Conservation (phyloP, 1,140 invertebrate genomes). For the Pentalonia nigronervosa region DNA sequence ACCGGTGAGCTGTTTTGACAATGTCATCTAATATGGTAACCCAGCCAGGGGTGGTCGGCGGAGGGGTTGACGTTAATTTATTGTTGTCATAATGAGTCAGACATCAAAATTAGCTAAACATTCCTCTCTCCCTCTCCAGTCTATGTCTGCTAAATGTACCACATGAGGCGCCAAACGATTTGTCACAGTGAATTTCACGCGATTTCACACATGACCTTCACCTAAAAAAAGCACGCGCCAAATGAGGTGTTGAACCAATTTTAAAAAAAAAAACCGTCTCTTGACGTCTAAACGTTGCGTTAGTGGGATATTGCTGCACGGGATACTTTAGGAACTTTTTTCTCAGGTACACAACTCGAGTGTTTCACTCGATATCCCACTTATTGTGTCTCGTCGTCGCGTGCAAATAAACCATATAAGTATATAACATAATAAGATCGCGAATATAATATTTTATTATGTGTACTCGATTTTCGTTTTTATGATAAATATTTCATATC, state of each 20-base stretch:
- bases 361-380: background rate
- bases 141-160: background rate
- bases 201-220: slow-evolving; percentile 33
- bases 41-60: background rate
- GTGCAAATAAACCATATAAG: background rate
- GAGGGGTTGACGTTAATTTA: slow-evolving; percentile 42
- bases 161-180: slow-evolving; percentile 33
- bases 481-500: background rate
- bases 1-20: slow-evolving; percentile 26
- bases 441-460: background rate
- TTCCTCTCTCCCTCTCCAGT: background rate
- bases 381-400: background rate
- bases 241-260: background rate
- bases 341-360: background rate
- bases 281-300: background rate
- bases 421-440: background rate
- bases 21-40: slow-evolving; percentile 24
- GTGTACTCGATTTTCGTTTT: background rate
- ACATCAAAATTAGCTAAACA: slow-evolving; percentile 51
- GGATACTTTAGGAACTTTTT: background rate
- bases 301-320: too few relatives aligned
- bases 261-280: background rate
- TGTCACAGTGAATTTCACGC: slow-evolving; percentile 22
- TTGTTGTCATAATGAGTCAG: slow-evolving; percentile 39
- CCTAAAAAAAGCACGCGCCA: slow-evolving; percentile 27